These are phyloP conservation scores for Leucoptera coffeella DNA, from an alignment of 2,888 invertebrate species.

Conservation along the genomic window DNA sequence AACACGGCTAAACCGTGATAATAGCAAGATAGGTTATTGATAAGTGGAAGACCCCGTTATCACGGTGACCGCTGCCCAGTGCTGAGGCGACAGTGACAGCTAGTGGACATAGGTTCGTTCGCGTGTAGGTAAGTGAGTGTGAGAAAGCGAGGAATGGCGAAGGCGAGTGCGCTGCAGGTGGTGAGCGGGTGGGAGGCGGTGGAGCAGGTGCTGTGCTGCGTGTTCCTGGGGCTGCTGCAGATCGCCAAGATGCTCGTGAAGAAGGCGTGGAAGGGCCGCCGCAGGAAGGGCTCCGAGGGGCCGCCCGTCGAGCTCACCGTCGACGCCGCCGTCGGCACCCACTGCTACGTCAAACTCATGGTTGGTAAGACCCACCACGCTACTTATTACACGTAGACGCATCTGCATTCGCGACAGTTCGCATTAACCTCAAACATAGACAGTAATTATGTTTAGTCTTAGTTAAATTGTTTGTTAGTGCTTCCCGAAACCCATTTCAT, in stretches of 20 bases:
- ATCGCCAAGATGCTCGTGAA: constrained; percentile 21
- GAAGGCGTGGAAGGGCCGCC: constrained; percentile 32
- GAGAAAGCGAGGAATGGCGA: constrained; percentile 17
- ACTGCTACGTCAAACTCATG: constrained; percentile 41
- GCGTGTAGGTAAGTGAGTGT: neutral
- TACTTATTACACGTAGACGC: no score
- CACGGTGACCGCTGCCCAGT: no score
- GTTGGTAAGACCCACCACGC: constrained; percentile 14
- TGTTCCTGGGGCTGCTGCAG: constrained; percentile 32
- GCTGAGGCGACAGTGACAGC: neutral
- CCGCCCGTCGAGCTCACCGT: constrained; percentile 28
- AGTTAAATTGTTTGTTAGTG: no score
- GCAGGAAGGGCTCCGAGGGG: constrained; percentile 14
- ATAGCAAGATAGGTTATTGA: no score
- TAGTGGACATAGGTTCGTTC: constrained; percentile 5
- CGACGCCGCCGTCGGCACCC: constrained; percentile 34
- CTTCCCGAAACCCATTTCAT: no score
- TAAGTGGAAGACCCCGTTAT: no score
- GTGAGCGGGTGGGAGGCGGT: constrained; percentile 33
- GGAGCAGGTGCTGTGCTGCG: constrained; percentile 23
- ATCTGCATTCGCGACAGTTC: no score
- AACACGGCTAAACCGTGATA: no score
- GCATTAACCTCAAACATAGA: no score
- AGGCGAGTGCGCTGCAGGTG: constrained; percentile 19
- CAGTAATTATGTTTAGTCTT: no score